A percentile compares a stretch with the other conserved stretches of the same genome.
phyloP scores from a whole-genome alignment of 2,888 invertebrate genomes.

The Leistus spinibarbis region DNA sequence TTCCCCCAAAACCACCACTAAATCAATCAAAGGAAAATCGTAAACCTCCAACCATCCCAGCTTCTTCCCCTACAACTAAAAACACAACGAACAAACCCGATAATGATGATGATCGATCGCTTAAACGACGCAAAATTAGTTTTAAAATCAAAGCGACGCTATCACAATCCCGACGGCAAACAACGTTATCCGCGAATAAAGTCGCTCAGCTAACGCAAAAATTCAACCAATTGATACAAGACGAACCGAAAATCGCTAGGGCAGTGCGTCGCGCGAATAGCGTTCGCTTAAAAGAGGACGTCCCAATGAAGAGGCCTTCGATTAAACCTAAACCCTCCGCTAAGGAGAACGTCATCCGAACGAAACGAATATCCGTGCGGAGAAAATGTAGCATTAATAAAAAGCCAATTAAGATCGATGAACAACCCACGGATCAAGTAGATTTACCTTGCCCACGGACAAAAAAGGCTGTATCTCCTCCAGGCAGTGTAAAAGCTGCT shows the following conservation, averaged over 20 bases:
- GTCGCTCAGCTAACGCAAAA: constrained; percentile 73
- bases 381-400: constrained; percentile 58
- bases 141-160: constrained; percentile 63
- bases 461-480: constrained; percentile 41
- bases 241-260: constrained; percentile 64
- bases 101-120: constrained; percentile 54
- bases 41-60: too few relatives aligned
- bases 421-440: neutral
- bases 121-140: constrained; percentile 61
- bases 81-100: too few relatives aligned
- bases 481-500: constrained; percentile 49
- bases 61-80: too few relatives aligned
- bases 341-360: too few relatives aligned
- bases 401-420: neutral
- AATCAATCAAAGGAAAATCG: neutral
- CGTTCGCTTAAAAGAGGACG: neutral
- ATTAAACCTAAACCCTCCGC: constrained; percentile 16
- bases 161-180: constrained; percentile 55
- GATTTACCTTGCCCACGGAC: neutral
- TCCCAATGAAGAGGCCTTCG: neutral
- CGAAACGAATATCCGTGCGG: constrained; percentile 56
- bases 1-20: too few relatives aligned
- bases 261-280: constrained; percentile 47
- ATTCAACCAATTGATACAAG: constrained; percentile 68
- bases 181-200: constrained; percentile 62